These are phyloP conservation scores for Tiliacea aurago DNA, from an alignment of 2,888 invertebrate genomes.

Conservation along the genomic window DNA sequence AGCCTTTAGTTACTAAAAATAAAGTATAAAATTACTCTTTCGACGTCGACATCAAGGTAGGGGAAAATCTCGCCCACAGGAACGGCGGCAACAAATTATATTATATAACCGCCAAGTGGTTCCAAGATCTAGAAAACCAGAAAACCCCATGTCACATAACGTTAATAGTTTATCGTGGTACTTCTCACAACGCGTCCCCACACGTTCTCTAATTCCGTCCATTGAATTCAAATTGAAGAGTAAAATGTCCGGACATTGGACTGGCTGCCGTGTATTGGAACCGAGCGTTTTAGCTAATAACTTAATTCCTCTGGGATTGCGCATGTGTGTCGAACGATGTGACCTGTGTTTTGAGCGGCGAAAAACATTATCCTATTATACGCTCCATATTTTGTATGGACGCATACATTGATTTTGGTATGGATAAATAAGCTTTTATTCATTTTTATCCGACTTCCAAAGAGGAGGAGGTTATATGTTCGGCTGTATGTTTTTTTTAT, in stretches of 20 bases:
- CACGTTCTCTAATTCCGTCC: constrained; percentile 85
- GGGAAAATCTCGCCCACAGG: constrained; percentile 49
- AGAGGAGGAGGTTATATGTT: too few relatives aligned
- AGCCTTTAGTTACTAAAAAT: constrained; percentile 40
- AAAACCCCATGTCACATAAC: constrained; percentile 79
- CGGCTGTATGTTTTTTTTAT: too few relatives aligned
- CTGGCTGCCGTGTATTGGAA: constrained; percentile 80
- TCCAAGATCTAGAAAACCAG: constrained; percentile 67
- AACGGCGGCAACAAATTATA: constrained; percentile 66
- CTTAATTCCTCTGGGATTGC: constrained; percentile 88
- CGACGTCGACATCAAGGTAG: constrained; percentile 48
- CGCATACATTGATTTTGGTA: constrained; percentile 25
- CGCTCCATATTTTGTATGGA: constrained; percentile 36
- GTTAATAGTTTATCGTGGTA: constrained; percentile 80
- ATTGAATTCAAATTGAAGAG: constrained; percentile 90
- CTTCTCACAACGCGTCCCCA: constrained; percentile 75
- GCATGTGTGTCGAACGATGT: constrained; percentile 74
- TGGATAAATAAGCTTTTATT: constrained; percentile 13
- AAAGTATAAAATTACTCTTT: constrained; percentile 52
- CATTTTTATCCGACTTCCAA: too few relatives aligned
- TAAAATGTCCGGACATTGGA: constrained; percentile 80
- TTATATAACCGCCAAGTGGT: constrained; percentile 72
- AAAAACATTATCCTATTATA: constrained; percentile 65
- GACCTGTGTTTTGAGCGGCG: constrained; percentile 63
- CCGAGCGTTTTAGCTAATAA: constrained; percentile 86